These are phyloP conservation scores for Trachops cirrhosus DNA, from an alignment of 2,797 vertebrate genomes.

Conservation along the genomic window DNA sequence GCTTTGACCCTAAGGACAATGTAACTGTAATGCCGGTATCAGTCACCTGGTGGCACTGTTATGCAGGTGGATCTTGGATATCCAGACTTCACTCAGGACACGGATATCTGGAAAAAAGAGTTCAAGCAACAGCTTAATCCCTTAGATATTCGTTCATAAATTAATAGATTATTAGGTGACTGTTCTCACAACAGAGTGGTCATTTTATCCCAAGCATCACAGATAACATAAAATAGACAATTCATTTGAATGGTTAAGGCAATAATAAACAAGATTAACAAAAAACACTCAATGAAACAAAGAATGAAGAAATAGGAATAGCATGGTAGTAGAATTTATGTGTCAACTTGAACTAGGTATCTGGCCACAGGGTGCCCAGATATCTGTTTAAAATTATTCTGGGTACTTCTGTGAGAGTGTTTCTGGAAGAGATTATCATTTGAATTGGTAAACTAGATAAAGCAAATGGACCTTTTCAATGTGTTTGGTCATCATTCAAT, in stretches of 20 bases:
- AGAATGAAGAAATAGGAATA: neutral
- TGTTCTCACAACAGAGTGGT: neutral
- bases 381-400: neutral
- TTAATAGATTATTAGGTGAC: neutral
- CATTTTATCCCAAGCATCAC: neutral
- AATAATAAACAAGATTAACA: neutral
- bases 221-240: neutral
- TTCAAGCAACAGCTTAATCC: neutral
- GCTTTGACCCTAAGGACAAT: neutral
- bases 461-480: neutral
- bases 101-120: neutral
- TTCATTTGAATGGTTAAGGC: neutral
- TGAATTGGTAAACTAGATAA: neutral
- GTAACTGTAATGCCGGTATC: neutral
- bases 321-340: neutral
- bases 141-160: neutral
- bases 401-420: neutral
- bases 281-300: neutral
- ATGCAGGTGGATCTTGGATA: neutral
- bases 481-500: neutral
- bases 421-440: neutral
- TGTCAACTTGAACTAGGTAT: neutral
- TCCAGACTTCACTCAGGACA: neutral
- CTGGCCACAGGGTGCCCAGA: neutral
- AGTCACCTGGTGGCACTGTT: neutral